Base-by-base conservation (phyloP, 2,888 invertebrate species). In the Stenodera caucasica region DNA sequence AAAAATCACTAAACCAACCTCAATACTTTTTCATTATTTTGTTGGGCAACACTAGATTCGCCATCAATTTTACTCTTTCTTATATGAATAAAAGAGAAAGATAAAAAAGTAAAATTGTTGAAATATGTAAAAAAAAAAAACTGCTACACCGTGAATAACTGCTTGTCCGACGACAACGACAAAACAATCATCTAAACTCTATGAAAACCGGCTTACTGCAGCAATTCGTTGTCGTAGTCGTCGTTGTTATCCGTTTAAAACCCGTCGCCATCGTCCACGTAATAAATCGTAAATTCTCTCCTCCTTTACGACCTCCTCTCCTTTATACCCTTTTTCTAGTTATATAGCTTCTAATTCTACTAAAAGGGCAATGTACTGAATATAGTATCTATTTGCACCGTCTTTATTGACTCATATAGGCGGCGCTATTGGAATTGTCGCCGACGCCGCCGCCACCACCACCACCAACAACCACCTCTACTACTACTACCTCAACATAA, bases 251-350 rank as follows among this genome's bases (percentile, higher is more conserved):
- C 35, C 8, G 35, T 35, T n/a, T n/a, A n/a, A n/a, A n/a, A 35
- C 14, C 14, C 35, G 35, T 40, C 40, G 40, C 40, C 40, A 40
- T 40, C 40, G 40, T 40, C 40, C 40, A 40, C 40, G 40, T 40
- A 40, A 40, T 18, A 40, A 40, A 40, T 40, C 18, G 40, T 40
- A 40, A 40, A 18, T 18, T n/a, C n/a, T 40, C 40, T 40, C 40
- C 40, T 40, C 18, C 40, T 40, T 40, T 18, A 40, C 18, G 40
- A 18, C 14, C 11, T 11, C 9, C 6, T 7, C 32, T 8, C 40
- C 7, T 26, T 26, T 18, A 15, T 40, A 37, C 37, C 37, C 37
- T 40, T 40, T 18, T 40, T 18, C 8, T 18, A 7, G 18, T 40
- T 40, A 11, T 9, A 40, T 18, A 35, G 7, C 4, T 8, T 40